Conservation (phyloP, 2,888 invertebrate genomes). For the Siphlonurus alternatus region DNA sequence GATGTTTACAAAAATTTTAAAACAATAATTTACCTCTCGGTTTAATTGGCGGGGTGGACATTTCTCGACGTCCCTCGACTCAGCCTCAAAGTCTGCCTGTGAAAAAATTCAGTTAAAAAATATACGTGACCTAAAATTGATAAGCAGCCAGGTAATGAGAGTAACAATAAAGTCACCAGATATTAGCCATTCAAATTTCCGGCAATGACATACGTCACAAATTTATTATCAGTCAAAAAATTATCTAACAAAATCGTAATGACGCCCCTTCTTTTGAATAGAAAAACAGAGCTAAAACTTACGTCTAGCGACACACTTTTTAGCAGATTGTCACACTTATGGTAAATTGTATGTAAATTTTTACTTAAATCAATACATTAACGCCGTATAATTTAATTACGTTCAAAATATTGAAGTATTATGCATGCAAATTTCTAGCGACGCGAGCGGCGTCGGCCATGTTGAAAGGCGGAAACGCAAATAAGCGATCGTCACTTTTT, state of each 20-base stretch:
- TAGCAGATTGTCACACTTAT: neutral
- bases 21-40: neutral
- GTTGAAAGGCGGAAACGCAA: neutral
- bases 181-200: neutral
- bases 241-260: neutral
- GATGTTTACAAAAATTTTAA: too few species aligned
- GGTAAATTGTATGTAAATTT: neutral
- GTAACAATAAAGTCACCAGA: too few species aligned
- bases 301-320: neutral
- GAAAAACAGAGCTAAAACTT: neutral
- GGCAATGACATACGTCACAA: neutral
- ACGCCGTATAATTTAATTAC: neutral
- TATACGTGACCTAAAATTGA: too few species aligned
- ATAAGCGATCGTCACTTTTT: neutral
- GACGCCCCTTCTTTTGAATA: neutral
- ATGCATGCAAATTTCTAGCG: neutral
- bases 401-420: neutral
- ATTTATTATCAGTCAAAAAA: neutral
- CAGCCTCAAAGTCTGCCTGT: too few species aligned
- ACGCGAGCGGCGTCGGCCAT: constrained; percentile 1
- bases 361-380: neutral
- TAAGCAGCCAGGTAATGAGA: too few species aligned
- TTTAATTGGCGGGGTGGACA: neutral
- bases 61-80: too few species aligned
- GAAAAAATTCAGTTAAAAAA: too few species aligned